These are phyloP conservation scores for Chamaea fasciata DNA, from an alignment of 2,113 vertebrate genomes.

Conservation along the genomic window DNA sequence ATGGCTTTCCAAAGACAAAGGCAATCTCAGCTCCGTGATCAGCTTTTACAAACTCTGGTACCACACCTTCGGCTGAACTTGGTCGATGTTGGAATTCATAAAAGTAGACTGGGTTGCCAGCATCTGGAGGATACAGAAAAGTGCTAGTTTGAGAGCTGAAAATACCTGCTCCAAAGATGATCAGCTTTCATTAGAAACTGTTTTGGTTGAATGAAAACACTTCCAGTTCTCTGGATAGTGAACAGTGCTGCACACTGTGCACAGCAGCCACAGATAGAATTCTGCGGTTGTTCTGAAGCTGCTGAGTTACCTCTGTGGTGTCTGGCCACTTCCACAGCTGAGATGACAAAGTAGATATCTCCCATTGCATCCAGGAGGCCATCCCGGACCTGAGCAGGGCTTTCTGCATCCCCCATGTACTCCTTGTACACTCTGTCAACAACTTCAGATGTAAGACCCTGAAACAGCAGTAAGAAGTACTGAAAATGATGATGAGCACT, in stretches of 20 bases:
- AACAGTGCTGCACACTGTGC: neutral
- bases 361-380: constrained; percentile 56
- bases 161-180: neutral
- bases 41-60: constrained; percentile 77
- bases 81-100: constrained; percentile 84
- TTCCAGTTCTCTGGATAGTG: neutral
- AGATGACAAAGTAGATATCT: constrained; percentile 45
- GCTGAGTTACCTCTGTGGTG: constrained; percentile 73
- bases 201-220: neutral
- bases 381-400: constrained; percentile 64
- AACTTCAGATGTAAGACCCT: neutral
- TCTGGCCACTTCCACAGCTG: constrained; percentile 60
- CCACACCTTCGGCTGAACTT: neutral
- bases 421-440: neutral
- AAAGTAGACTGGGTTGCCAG: constrained; percentile 79
- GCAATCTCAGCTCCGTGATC: constrained; percentile 83
- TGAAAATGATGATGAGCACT: too few relatives aligned
- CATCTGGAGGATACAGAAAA: constrained; percentile 60
- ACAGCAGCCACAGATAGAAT: neutral
- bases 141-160: neutral
- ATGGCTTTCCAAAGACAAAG: constrained; percentile 80
- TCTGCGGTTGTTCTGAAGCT: neutral
- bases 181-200: neutral
- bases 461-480: neutral
- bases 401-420: constrained; percentile 60